Base-by-base conservation (phyloP, 1,140 invertebrate genomes). In the Zophobas atratus region DNA sequence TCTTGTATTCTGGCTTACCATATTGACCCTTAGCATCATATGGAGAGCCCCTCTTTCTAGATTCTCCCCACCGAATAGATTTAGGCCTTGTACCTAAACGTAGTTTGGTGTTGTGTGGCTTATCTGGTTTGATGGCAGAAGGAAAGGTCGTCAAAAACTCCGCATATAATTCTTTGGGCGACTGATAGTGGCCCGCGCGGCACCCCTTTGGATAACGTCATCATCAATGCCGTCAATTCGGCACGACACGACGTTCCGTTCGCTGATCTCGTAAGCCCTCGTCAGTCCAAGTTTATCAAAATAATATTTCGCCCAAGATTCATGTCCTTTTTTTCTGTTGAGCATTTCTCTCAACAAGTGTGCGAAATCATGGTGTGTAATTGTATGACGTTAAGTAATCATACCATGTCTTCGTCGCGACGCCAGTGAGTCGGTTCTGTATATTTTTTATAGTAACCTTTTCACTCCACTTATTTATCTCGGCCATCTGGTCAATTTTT, bases 231-330 rank as follows among this genome's bases (percentile, higher is more conserved):
- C 75, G 73, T 80, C 51, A 8, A 77, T 77, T 32, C 74, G 32
- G 8, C 70, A 74, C 2, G 75, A 77, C 34, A 77, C 60, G 1
- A 70, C 77, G 8, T 71, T 71, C 67, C 77, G 76, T 0, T 67
- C 74, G 1, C n/a, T 70, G 1, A 79, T 79, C 41, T 77, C 36
- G 46, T 76, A 80, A 6, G 46, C 32, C 20, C 20, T 2, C 8
- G 77, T 6, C 0, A 74, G 34, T 51, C 77, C 57, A 67, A 80
- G 51, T 51, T 78, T 80, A 8, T 60, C 48, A 38, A 72, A 77
- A 43, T 79, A 79, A 71, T 77, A 80, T n/a, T 34, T 43, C 6
- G 35, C 39, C 78, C 43, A 53, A n/a, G 75, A 57, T 35, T 77
- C 77, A n/a, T 46, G n/a, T n/a, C 8, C 1, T 34, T 74, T 77